phyloP scores from a whole-genome alignment of 2,797 vertebrate genomes.

The Myiothlypis coronata region DNA sequence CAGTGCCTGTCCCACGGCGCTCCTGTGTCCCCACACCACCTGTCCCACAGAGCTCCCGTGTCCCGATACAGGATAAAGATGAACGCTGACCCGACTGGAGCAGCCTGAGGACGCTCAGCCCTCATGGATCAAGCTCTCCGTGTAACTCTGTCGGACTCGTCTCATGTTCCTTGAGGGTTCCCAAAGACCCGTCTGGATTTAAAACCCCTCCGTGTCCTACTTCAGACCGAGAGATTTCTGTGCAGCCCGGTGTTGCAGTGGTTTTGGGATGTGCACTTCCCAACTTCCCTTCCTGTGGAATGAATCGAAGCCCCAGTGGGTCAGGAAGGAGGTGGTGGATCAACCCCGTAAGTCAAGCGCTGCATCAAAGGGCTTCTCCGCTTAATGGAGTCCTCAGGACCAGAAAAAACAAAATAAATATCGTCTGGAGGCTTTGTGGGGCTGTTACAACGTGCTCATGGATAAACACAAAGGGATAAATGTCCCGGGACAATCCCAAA shows the following conservation, averaged over 20 bases:
- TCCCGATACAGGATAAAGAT: not conserved
- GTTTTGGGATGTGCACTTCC: rapidly evolving
- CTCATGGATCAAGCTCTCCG: not conserved
- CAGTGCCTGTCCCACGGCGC: not conserved
- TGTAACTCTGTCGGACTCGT: not conserved
- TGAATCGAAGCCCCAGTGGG: rapidly evolving
- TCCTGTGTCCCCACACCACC: not conserved
- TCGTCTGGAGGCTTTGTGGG: not conserved
- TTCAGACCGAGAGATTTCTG: not conserved
- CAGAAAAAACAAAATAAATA: not conserved
- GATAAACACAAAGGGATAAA: not conserved
- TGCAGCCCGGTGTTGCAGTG: too few relatives aligned
- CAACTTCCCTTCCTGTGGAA: too few relatives aligned
- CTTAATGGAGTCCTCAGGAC: not conserved
- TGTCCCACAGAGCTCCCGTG: too few relatives aligned
- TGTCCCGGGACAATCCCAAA: not conserved
- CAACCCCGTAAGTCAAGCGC: too few relatives aligned
- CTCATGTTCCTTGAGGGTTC: not conserved
- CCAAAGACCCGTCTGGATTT: not conserved
- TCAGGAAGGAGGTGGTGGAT: not conserved
- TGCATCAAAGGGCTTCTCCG: not conserved
- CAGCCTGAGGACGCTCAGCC: not conserved
- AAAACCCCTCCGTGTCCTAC: not conserved
- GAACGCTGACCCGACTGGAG: not conserved
- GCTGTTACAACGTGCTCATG: rapidly evolving